Evolutionary conservation across 2,113 vertebrate species (phyloP), one percentile per base, ranked within the genome.

Genomic region (Acanthochromis polyacanthus): DNA sequence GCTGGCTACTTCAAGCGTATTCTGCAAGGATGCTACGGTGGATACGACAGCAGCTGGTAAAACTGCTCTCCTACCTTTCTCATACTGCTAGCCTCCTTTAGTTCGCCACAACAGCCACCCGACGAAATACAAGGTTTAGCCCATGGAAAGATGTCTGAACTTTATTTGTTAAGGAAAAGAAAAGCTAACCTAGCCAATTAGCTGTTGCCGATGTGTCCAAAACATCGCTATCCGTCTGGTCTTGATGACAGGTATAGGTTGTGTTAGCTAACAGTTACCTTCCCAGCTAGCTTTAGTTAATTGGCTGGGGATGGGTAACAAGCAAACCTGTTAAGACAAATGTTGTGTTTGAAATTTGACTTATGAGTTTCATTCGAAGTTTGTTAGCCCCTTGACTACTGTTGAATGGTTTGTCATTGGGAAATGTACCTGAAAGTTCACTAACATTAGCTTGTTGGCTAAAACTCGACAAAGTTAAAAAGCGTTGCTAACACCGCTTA

Each of bases 21-120:
- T 75, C 53, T 55, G 73, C 59, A 55, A 95, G 95, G 94, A 98
- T 98, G 96, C 94, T 96, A 86, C 97, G 97, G 86, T 98, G 98
- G 98, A 94, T 97, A 87, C 96, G 97, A 84, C 96, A 98, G 93
- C 98, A 98, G 96, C 95, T 99, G 97, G 97, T 99, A 95, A 87
- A 76, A 92, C 45, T n/a, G 1, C 28, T 38, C 28, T 19, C 23
- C 4, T 43, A 23, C 63, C 25, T 77, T 63, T 78, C 6, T 51
- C 1, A 19, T 4, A 58, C 23, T 58, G 43, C 6, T 69, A 55
- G 30, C 45, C 8, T 16, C 2, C 4, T 12, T 14, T 55, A 51
- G 12, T 28, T 23, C 6, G n/a, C 19, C 15, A 2, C 43, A 32
- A 7, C 7, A 17, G 16, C 25, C 11, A 32, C 19, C n/a, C 5